Evolutionary conservation across 2,888 invertebrate species (phyloP).

Genomic region (Apodemia zela): DNA sequence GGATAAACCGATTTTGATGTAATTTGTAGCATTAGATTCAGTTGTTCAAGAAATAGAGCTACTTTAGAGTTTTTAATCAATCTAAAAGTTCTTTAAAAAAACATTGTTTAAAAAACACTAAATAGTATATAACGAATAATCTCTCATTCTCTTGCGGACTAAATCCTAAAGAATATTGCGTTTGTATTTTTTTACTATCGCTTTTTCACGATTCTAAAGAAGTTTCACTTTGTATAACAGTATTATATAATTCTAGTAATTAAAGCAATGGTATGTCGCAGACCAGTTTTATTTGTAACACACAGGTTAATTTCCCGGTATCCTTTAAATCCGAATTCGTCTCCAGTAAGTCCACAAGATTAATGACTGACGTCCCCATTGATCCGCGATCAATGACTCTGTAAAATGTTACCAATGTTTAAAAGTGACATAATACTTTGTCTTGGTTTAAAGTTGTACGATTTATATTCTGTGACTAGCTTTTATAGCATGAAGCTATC

Average conservation of each 20-base stretch:
- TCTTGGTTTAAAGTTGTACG: conserved; percentile 3
- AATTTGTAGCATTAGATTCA: too few relatives aligned
- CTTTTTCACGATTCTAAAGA: neutral
- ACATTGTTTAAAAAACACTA: too few relatives aligned
- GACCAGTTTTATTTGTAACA: conserved; percentile 1
- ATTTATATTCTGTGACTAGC: neutral
- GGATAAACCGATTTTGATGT: too few relatives aligned
- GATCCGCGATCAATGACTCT: conserved; percentile 22
- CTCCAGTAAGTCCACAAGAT: conserved; percentile 22
- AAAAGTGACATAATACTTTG: conserved; percentile 12
- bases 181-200: too few relatives aligned
- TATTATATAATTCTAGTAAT: neutral
- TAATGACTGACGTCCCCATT: conserved; percentile 17
- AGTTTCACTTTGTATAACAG: neutral
- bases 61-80: too few relatives aligned
- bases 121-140: too few relatives aligned
- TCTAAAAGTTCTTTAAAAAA: too few relatives aligned
- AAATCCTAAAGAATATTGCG: too few relatives aligned
- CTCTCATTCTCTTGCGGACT: too few relatives aligned
- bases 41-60: too few relatives aligned
- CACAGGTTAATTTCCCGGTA: conserved; percentile 2
- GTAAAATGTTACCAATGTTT: conserved; percentile 15
- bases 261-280: neutral
- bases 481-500: neutral
- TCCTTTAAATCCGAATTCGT: conserved; percentile 19